phyloP scores from a whole-genome alignment of 1,140 invertebrate genomes.

The Pentalonia nigronervosa region DNA sequence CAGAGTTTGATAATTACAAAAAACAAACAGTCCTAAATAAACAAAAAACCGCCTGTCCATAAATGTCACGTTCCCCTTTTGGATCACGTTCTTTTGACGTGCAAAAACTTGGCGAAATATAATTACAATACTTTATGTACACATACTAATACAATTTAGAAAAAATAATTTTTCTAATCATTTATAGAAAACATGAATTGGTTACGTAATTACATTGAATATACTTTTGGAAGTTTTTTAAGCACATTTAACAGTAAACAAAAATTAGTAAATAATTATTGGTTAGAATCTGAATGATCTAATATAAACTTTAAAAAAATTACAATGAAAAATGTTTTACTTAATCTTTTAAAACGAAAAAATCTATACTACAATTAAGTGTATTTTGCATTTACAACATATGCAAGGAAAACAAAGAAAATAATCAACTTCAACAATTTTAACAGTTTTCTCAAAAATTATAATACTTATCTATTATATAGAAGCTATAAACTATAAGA shows the following conservation, averaged over 20 bases:
- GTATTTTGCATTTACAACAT: too few species aligned
- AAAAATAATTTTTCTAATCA: neutral
- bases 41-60: conserved; percentile 28
- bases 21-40: conserved; percentile 39
- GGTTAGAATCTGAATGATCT: neutral
- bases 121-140: conserved; percentile 5
- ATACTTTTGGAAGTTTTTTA: neutral
- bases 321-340: neutral
- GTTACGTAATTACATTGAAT: neutral
- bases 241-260: neutral
- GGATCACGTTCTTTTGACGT: conserved; percentile 39
- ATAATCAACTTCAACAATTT: neutral
- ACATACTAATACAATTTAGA: neutral
- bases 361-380: too few species aligned
- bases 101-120: conserved; percentile 11
- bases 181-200: neutral
- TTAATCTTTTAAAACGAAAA: neutral
- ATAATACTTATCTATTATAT: neutral
- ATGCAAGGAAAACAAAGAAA: too few species aligned
- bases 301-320: neutral
- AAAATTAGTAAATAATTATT: neutral
- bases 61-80: conserved; percentile 36
- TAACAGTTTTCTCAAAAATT: neutral
- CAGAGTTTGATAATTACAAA: conserved; percentile 45
- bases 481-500: neutral